Conservation (phyloP, 2,113 vertebrate genomes). For the Actenoides hombroni region DNA sequence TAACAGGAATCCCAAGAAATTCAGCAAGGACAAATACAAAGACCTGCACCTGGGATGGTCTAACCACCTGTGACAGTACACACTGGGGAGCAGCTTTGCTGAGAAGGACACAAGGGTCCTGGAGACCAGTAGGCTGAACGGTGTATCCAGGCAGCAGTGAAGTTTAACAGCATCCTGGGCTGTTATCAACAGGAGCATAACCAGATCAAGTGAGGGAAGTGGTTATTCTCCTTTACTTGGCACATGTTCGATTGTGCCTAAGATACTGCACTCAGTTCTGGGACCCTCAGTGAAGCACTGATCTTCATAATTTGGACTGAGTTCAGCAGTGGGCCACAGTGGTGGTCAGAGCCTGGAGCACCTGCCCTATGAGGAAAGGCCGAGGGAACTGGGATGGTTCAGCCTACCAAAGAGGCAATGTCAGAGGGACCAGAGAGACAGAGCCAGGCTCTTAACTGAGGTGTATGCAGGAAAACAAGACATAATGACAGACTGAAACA, state of each 20-base stretch:
- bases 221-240: background rate
- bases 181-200: background rate
- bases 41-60: background rate
- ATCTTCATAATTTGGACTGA: background rate
- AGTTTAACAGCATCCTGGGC: background rate
- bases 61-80: background rate
- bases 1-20: background rate
- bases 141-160: background rate
- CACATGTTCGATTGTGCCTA: background rate
- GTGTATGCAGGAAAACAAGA: background rate
- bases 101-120: background rate
- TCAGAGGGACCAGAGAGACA: background rate
- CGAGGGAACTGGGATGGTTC: background rate
- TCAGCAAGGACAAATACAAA: background rate
- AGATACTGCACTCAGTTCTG: background rate
- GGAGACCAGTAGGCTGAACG: background rate
- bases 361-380: background rate
- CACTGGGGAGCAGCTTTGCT: background rate
- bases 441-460: background rate
- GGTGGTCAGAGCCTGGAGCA: background rate
- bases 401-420: background rate
- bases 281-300: background rate
- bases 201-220: background rate
- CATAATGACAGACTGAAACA: background rate
- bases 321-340: background rate